These are phyloP conservation scores for Hermaeophaga mercurialis DNA, from an alignment of 2,888 invertebrate species.

Conservation along the genomic window DNA sequence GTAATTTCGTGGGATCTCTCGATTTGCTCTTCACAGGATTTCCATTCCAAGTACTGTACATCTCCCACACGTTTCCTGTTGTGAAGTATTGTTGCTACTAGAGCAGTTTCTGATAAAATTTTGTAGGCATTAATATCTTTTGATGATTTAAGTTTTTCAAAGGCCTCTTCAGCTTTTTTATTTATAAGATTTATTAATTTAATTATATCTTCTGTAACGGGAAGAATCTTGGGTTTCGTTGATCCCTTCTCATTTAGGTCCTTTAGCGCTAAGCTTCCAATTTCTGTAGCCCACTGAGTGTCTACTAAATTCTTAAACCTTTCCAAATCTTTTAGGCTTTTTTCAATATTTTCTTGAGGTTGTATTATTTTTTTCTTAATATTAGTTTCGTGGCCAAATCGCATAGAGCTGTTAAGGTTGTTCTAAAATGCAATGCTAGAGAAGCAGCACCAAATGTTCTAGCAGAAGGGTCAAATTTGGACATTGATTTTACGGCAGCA, in stretches of 20 bases:
- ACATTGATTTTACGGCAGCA: conserved; percentile 8
- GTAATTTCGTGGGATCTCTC: conserved; percentile 6
- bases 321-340: conserved; percentile 21
- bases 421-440: conserved; percentile 31
- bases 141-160: conserved; percentile 8
- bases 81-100: conserved; percentile 29
- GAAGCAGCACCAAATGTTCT: conserved; percentile 35
- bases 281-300: conserved; percentile 4
- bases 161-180: conserved; percentile 29
- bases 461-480: conserved; percentile 14
- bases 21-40: conserved; percentile 23
- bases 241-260: neutral
- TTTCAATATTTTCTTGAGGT: conserved; percentile 2
- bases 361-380: conserved; percentile 29
- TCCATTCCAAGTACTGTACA: conserved; percentile 31
- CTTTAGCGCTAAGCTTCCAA: neutral
- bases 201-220: conserved; percentile 33
- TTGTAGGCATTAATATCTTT: conserved; percentile 17
- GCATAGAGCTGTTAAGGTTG: conserved; percentile 29
- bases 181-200: conserved; percentile 38
- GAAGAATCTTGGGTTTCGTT: conserved; percentile 1
- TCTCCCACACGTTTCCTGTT: conserved; percentile 35
- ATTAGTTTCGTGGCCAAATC: conserved; percentile 31
- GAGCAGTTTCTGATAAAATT: conserved; percentile 29
- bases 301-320: conserved; percentile 14